Percentiles rank a stretch among this genome's conserved stretches.
Evolutionary conservation across 2,888 invertebrate genomes (phyloP).

Genomic region (Chymomyza caudatula): DNA sequence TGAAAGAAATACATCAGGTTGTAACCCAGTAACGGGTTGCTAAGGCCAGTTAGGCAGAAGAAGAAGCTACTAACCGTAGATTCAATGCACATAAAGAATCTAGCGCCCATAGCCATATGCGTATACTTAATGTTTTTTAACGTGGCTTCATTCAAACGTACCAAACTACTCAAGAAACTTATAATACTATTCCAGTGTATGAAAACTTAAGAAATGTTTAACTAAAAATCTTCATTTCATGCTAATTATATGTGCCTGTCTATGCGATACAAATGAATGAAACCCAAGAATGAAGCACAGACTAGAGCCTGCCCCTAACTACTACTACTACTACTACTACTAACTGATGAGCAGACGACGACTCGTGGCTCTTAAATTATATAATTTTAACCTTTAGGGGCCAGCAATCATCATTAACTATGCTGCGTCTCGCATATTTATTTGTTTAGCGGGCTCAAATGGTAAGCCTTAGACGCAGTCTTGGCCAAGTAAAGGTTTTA

Average conservation of each 20-base stretch:
- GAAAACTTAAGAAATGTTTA: slow-evolving; percentile 29
- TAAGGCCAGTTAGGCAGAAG: too few relatives aligned
- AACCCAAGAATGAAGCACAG: slow-evolving; percentile 34
- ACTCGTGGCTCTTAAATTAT: slow-evolving; percentile 56
- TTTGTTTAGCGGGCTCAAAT: neutral
- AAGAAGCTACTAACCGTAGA: too few relatives aligned
- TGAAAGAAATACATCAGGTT: too few relatives aligned
- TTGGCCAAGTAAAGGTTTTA: slow-evolving; percentile 56
- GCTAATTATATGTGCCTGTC: slow-evolving; percentile 64
- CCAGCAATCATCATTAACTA: slow-evolving; percentile 73
- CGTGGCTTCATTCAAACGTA: neutral
- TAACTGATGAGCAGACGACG: neutral
- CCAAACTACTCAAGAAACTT: neutral
- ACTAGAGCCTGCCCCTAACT: neutral
- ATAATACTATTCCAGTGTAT: neutral
- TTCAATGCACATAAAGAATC: too few relatives aligned
- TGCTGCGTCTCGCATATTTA: slow-evolving; percentile 43
- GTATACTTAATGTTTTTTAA: too few relatives aligned
- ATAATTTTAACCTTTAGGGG: slow-evolving; percentile 73
- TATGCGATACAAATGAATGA: slow-evolving; percentile 19
- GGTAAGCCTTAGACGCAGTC: neutral
- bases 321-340: neutral
- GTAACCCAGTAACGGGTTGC: too few relatives aligned
- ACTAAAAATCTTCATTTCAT: slow-evolving; percentile 72
- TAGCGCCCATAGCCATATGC: too few relatives aligned